Percentiles rank a stretch among this genome's conserved stretches.
These are phyloP conservation scores for Epizoanthus illoricatus DNA, from an alignment of 92 coral and sea anemone species.

Conservation along the genomic window DNA sequence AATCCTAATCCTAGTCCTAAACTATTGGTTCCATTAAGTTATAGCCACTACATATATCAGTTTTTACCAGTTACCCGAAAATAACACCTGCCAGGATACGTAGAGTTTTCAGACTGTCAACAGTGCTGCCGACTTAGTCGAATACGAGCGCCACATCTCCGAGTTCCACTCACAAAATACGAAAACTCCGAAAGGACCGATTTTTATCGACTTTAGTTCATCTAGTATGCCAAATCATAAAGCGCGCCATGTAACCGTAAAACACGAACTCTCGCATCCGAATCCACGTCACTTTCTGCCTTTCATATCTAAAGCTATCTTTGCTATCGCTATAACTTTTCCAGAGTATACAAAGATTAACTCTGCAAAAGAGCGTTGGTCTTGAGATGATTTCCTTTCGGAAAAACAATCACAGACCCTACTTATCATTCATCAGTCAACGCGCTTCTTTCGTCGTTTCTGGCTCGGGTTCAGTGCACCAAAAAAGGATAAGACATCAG, in stretches of 20 bases:
- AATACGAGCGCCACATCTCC: too few relatives aligned
- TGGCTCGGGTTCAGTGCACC: neutral
- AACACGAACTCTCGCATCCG: neutral
- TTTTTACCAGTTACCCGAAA: too few relatives aligned
- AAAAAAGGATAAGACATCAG: neutral
- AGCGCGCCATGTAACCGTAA: neutral
- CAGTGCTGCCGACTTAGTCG: too few relatives aligned
- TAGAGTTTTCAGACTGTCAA: too few relatives aligned
- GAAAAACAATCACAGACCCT: neutral
- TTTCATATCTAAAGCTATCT: neutral
- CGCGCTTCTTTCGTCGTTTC: too few relatives aligned
- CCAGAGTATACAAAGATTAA: neutral
- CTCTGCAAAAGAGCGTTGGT: slow-evolving; percentile 17
- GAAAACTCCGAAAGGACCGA: too few relatives aligned
- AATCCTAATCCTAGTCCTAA: too few relatives aligned
- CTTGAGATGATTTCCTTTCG: neutral
- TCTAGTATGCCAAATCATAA: neutral
- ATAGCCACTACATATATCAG: too few relatives aligned
- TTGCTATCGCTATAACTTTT: neutral
- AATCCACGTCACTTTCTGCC: neutral
- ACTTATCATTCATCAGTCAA: slow-evolving; percentile 1
- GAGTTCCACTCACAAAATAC: too few relatives aligned
- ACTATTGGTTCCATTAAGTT: too few relatives aligned
- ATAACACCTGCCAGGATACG: too few relatives aligned
- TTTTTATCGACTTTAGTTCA: too few relatives aligned